Evolutionary conservation across 2,888 invertebrate genomes (phyloP).

Genomic region (Epinotia bilunana): DNA sequence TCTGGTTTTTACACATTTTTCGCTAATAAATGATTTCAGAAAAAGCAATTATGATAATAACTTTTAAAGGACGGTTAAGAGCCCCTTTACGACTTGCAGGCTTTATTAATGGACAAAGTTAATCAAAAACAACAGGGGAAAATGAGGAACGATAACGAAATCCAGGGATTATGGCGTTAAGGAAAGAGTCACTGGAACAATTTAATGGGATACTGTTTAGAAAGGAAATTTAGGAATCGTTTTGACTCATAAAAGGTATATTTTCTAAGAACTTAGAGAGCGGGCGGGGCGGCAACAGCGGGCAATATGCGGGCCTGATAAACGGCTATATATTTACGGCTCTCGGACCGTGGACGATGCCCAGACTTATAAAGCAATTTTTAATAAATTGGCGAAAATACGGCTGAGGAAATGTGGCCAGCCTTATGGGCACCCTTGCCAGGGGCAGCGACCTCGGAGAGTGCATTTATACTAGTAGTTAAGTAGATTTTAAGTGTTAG

Average conservation of each 20-base stretch:
- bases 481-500: too few species aligned
- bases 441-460: too few species aligned
- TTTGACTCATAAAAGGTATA: not conserved
- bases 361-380: too few species aligned
- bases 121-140: slow-evolving; percentile 31
- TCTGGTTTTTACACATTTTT: too few species aligned
- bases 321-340: too few species aligned
- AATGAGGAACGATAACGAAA: slow-evolving; percentile 20
- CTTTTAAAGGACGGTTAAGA: slow-evolving; percentile 19
- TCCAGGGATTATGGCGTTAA: slow-evolving; percentile 24
- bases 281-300: too few species aligned
- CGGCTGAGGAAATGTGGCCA: too few species aligned
- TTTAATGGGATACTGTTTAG: not conserved
- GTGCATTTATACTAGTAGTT: too few species aligned
- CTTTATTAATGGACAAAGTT: slow-evolving; percentile 39
- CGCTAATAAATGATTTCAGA: not conserved
- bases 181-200: slow-evolving; percentile 13
- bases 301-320: too few species aligned
- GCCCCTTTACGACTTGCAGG: slow-evolving; percentile 16
- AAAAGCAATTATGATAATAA: slow-evolving; percentile 24
- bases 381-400: too few species aligned
- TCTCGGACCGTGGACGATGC: too few species aligned
- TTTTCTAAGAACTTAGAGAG: not conserved
- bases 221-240: not conserved
- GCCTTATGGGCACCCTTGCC: too few species aligned